phyloP scores from a whole-genome alignment of 2,888 invertebrate genomes.

The Metacarcinus magister region DNA sequence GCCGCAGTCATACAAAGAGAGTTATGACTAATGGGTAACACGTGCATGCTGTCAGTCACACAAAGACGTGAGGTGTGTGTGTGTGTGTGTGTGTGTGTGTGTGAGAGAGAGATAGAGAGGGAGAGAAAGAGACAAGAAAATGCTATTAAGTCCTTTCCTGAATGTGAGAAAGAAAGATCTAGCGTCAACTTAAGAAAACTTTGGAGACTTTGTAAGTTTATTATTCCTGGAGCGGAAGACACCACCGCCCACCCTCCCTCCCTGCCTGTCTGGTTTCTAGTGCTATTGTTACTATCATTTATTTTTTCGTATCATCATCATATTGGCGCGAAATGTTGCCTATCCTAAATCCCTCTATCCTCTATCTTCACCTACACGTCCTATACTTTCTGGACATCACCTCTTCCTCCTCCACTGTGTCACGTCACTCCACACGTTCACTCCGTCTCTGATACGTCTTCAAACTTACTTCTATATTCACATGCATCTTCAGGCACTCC shows the following conservation, averaged over 20 bases:
- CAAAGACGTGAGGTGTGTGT: not conserved
- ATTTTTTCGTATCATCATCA: not conserved
- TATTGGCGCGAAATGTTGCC: not conserved
- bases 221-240: not conserved
- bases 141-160: not conserved
- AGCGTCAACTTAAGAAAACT: not conserved
- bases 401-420: not conserved
- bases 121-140: not conserved
- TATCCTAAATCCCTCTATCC: not conserved
- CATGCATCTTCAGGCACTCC: not conserved
- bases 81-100: not conserved
- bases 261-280: not conserved
- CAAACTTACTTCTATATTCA: not conserved
- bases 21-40: not conserved
- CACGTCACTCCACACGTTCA: not conserved
- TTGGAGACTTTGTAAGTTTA: not conserved
- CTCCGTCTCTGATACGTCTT: not conserved
- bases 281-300: not conserved
- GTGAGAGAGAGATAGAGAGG: not conserved
- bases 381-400: not conserved
- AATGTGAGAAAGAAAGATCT: not conserved
- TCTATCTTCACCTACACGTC: not conserved
- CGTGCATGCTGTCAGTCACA: conserved; percentile 1
- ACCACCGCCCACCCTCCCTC: not conserved
- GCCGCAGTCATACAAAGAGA: not conserved